Evolutionary conservation across 2,113 vertebrate genomes (phyloP), one percentile per base, ranked within the genome.

Genomic region (Gila orcuttii): DNA sequence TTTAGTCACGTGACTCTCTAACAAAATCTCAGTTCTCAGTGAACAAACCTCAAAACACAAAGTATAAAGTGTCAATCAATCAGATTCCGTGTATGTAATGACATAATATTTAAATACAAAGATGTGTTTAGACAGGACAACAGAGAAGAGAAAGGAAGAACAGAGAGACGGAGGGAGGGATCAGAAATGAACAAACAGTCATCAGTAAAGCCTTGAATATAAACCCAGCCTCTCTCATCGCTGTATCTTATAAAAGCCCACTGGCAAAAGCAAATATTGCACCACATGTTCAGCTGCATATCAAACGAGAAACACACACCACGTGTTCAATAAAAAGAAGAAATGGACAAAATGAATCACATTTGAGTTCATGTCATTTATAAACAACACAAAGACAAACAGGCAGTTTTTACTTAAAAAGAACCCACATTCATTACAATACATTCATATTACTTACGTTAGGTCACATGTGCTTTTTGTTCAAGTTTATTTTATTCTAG

Each of bases 251-350:
- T 84, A 92, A 93, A 92, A 88, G 88, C 84, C 87, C 88, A 89
- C 86, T 90, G 84, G 89, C 69, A 11, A 92, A 93, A 92, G 91
- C 87, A 93, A 93, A 93, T 94, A 95, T 95, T 95, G 93, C 94
- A 95, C 94, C 91, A 91, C 91, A 91, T 91, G 91, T 93, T 90
- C 91, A 86, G 89, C 92, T 92, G 93, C 93, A 93, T 91, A 94
- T 90, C 86, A 86, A 92, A 90, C 87, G 64, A 64, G 1, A 28
- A 64, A 28, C 60, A 84, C 25, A 90, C 55, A 39, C 52, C 85
- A 82, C 62, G 77, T 33, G 25, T 85, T 39, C 47, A 47, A 85
- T 28, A 13, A 64, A 64, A 28, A 64, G 60, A 64, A n/a, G 12
- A 64, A 64, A 64, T 13, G 25, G 60, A n/a, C 23, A 64, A 64